These are phyloP conservation scores for Thaumetopoea pityocampa DNA, from an alignment of 1,140 invertebrate species.

Conservation along the genomic window DNA sequence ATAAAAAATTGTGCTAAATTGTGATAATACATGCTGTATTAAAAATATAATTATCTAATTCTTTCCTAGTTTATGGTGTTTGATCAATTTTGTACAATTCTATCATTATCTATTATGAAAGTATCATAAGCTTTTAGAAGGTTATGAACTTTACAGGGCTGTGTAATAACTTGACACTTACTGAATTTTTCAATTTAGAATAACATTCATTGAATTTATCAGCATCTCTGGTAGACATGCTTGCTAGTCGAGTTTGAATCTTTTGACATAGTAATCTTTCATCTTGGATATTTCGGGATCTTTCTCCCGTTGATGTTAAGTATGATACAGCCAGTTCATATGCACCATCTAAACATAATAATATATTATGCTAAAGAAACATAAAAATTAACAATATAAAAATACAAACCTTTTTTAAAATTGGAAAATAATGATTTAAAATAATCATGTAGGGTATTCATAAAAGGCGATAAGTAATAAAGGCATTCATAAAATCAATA, in stretches of 20 bases:
- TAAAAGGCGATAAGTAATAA: constrained; percentile 24
- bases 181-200: constrained; percentile 66
- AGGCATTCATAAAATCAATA: constrained; percentile 14
- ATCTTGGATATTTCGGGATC: constrained; percentile 35
- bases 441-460: constrained; percentile 50
- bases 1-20: no score
- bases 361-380: constrained; percentile 4
- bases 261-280: constrained; percentile 64
- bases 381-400: constrained; percentile 2
- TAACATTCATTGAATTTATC: constrained; percentile 70
- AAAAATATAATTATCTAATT: no score
- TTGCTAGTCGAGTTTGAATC: constrained; percentile 51
- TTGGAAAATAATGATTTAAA: constrained; percentile 37
- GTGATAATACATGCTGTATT: no score
- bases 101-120: no score
- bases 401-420: constrained; percentile 27
- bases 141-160: no score
- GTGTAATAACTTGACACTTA: constrained; percentile 28
- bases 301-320: constrained; percentile 52
- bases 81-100: no score
- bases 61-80: no score
- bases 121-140: no score
- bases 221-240: constrained; percentile 48
- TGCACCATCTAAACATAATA: constrained; percentile 47
- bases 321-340: constrained; percentile 70